These are phyloP conservation scores for Drosophila emarginata DNA, from an alignment of 2,888 invertebrate genomes.

Conservation along the genomic window DNA sequence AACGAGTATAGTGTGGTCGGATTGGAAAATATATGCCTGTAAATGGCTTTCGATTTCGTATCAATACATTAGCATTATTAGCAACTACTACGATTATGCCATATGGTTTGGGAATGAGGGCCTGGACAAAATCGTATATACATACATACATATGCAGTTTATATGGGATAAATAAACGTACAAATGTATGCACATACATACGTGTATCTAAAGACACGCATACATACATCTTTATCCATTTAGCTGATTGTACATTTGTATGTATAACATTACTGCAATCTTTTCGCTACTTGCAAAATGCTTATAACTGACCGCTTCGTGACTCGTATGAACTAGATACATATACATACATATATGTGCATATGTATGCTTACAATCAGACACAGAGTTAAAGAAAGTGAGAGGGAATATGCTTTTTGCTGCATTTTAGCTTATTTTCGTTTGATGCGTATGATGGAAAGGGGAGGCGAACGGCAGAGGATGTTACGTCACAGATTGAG, in stretches of 20 bases:
- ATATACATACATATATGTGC: not conserved
- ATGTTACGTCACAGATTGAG: conserved; percentile 15
- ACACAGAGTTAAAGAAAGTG: conserved; percentile 15
- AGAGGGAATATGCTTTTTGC: conserved; percentile 6
- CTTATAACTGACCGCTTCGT: conserved; percentile 3
- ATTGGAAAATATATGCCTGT: not conserved
- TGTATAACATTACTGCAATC: not conserved
- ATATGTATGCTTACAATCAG: conserved; percentile 7
- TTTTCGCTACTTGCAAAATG: conserved; percentile 3
- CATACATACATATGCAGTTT: not conserved
- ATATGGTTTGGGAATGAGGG: conserved; percentile 13
- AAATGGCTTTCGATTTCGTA: conserved; percentile 13
- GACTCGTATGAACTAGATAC: not conserved
- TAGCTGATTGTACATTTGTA: not conserved
- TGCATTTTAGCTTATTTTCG: conserved; percentile 4
- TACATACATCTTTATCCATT: not conserved
- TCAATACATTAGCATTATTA: conserved; percentile 9
- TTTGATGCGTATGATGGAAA: not conserved
- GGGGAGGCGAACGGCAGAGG: not conserved
- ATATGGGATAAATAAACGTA: not conserved
- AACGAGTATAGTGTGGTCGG: not conserved
- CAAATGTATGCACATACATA: not conserved
- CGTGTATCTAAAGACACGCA: not conserved
- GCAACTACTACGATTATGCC: conserved; percentile 3
- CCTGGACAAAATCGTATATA: not conserved